Evolutionary conservation across 1,140 invertebrate genomes (phyloP), one percentile per base, ranked within the genome.

Genomic region (Portunus trituberculatus): DNA sequence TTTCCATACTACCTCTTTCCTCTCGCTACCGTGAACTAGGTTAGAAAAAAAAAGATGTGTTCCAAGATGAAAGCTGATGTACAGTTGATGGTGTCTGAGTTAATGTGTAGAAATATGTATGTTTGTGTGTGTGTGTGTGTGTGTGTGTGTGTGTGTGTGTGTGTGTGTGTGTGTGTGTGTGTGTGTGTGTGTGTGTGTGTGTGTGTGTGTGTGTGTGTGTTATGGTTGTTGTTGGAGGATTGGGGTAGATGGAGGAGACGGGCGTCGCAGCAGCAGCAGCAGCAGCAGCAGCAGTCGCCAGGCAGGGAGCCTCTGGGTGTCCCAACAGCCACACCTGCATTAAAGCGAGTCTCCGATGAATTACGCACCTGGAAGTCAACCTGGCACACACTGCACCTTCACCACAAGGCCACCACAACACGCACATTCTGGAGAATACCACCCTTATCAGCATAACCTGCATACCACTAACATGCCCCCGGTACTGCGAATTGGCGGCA

Each of bases 281-380:
- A 76, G 67, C 67, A 59, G 10, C 52, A 59, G 52, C 52, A 59
- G 52, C 52, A 12, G 28, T 86, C 28, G 83, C 83, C n/a, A n/a
- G 4, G 28, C 28, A 88, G 86, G 32, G 10, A 14, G 86, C 45
- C n/a, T 28, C 39, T 39, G 67, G 59, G 91, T 76, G 52, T 93
- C 91, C 91, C 91, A 84, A 45, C 76, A 83, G 91, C 86, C 83
- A 32, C 86, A 59, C 93, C 93, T 89, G 87, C 93, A 94, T 94
- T 94, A 94, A 88, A 87, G 52, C 52, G 59, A 94, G 93, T 94
- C 93, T 94, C 93, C 86, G 59, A 88, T 94, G 93, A 94, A 94
- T 94, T 94, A 94, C 93, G 20, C 3, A 25, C 25, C 48, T 20
- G 28, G 25, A 45, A 7, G 48, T 29, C 39, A n/a, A 20, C 59